Conservation (phyloP, 2,888 invertebrate species). For the Drosophila siamana region DNA sequence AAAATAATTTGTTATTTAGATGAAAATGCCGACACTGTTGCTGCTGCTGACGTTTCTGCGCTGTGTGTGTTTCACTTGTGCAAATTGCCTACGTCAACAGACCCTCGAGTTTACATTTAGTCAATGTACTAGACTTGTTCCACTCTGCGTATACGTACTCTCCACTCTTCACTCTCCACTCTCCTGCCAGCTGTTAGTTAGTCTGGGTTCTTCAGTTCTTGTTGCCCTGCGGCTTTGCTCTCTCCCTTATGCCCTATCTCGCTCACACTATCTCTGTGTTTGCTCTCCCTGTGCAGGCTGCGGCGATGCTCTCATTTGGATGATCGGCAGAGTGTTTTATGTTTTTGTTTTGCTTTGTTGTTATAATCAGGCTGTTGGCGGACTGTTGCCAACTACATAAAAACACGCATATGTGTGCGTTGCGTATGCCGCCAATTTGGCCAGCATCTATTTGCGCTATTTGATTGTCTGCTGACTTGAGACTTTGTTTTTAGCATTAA, state of each 20-base stretch:
- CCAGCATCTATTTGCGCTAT: constrained; percentile 50
- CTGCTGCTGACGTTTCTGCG: constrained; percentile 59
- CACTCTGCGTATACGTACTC: constrained; percentile 70
- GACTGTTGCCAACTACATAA: constrained; percentile 58
- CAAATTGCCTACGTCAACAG: constrained; percentile 74
- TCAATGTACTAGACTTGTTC: constrained; percentile 68
- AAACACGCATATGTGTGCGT: constrained; percentile 18
- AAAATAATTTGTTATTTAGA: constrained; percentile 74
- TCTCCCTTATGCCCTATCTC: constrained; percentile 16
- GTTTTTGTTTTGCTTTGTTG: constrained; percentile 24
- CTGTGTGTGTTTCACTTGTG: constrained; percentile 42
- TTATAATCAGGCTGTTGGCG: constrained; percentile 19
- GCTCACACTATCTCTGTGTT: not conserved
- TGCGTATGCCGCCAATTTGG: constrained; percentile 50
- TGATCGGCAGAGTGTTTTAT: not conserved
- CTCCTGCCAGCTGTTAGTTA: constrained; percentile 1
- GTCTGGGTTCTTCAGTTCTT: constrained; percentile 31
- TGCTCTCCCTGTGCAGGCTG: not conserved
- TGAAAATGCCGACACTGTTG: constrained; percentile 60
- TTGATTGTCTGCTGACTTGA: constrained; percentile 52
- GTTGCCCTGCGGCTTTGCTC: constrained; percentile 53
- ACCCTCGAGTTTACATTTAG: constrained; percentile 70
- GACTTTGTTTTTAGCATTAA: constrained; percentile 55
- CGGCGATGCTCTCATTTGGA: constrained; percentile 16
- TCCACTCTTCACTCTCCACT: constrained; percentile 7